These are phyloP conservation scores for Horisme vitalbata DNA, from an alignment of 2,888 invertebrate species.

Conservation along the genomic window DNA sequence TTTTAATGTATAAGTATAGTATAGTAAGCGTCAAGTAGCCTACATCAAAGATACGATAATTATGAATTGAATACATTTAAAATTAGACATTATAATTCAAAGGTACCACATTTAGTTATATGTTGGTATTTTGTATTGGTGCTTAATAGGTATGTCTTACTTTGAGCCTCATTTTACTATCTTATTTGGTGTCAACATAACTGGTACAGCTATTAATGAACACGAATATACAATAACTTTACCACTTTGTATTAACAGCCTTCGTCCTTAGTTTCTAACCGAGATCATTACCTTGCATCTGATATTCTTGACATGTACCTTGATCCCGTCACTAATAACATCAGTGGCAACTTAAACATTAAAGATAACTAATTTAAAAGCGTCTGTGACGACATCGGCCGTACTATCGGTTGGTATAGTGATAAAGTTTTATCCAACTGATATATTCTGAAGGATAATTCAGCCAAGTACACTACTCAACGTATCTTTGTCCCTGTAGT, in stretches of 20 bases:
- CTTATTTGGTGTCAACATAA: too few relatives aligned
- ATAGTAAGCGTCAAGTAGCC: not conserved
- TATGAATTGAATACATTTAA: too few relatives aligned
- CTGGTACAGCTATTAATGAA: not conserved
- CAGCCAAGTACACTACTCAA: conserved; percentile 9
- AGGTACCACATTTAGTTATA: too few relatives aligned
- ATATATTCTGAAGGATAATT: conserved; percentile 17
- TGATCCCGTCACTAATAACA: conserved; percentile 18
- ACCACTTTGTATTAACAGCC: conserved; percentile 3
- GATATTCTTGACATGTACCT: conserved; percentile 26
- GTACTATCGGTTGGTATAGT: conserved; percentile 11
- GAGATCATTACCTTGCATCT: conserved; percentile 16
- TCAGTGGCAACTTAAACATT: conserved; percentile 6
- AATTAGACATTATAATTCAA: too few relatives aligned
- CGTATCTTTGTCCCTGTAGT: too few relatives aligned
- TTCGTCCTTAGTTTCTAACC: conserved; percentile 10
- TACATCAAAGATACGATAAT: too few relatives aligned
- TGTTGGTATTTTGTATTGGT: too few relatives aligned
- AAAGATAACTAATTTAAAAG: conserved; percentile 12
- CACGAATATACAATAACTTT: not conserved
- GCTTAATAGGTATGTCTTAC: too few relatives aligned
- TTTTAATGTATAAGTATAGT: too few relatives aligned
- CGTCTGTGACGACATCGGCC: conserved; percentile 5
- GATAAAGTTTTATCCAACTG: conserved; percentile 21
- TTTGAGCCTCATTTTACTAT: too few relatives aligned